Conservation (phyloP, 1,140 invertebrate genomes). For the Lepidotrigona ventralis region DNA sequence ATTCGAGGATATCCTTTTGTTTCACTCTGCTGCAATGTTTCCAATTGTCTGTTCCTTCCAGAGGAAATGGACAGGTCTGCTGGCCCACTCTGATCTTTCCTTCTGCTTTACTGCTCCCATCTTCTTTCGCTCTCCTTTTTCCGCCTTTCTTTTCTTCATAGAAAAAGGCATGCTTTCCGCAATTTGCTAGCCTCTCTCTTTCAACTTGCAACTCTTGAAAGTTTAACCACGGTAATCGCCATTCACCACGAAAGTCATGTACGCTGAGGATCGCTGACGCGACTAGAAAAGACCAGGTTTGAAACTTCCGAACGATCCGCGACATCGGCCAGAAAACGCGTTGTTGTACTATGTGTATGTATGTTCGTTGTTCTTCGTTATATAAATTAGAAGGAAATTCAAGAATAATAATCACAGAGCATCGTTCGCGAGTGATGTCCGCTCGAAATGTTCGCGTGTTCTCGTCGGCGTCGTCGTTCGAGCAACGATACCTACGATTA, state of each 20-base stretch:
- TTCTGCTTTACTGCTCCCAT: too few relatives aligned
- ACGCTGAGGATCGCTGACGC: neutral
- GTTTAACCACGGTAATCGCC: neutral
- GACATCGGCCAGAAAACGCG: neutral
- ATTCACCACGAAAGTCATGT: neutral
- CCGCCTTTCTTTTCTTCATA: neutral
- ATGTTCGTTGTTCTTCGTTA: neutral
- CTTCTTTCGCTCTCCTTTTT: neutral
- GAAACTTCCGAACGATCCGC: slow-evolving; percentile 1
- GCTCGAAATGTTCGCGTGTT: neutral
- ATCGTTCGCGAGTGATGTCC: too few relatives aligned
- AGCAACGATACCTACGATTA: neutral
- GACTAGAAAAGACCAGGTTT: slow-evolving; percentile 34
- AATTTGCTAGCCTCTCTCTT: neutral
- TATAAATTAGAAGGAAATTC: neutral
- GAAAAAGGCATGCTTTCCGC: neutral
- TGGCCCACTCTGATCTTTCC: neutral
- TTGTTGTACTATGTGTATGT: neutral
- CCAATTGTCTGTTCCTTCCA: neutral
- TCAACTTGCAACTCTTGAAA: neutral
- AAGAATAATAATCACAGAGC: neutral
- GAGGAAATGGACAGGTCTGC: neutral
- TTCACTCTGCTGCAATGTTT: neutral
- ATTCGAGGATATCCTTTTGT: slow-evolving; percentile 11
- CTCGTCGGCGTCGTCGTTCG: neutral